Conservation (phyloP, 1,140 invertebrate genomes). For the Meloidogyne chitwoodi region DNA sequence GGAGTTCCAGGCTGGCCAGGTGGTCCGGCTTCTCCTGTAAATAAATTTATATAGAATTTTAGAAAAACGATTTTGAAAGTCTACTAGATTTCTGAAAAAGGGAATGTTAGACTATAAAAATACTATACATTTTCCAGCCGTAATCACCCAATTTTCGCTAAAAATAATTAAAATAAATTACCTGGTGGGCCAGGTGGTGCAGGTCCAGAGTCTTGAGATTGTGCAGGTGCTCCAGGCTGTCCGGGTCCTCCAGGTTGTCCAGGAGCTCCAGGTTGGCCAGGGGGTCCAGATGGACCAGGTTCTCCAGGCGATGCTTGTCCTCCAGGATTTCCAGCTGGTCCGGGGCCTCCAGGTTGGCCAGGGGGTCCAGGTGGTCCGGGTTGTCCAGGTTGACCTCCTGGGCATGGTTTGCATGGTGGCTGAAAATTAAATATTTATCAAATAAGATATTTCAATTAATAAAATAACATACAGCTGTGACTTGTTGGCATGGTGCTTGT, state of each 20-base stretch:
- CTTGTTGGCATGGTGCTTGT: slow-evolving; percentile 22
- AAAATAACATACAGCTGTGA: slow-evolving; percentile 4
- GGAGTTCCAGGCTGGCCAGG: slow-evolving; percentile 23
- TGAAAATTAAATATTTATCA: neutral
- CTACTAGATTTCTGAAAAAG: no score
- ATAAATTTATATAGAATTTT: neutral
- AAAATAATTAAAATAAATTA: neutral
- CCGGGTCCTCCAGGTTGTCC: slow-evolving; percentile 37
- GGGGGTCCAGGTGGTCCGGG: slow-evolving; percentile 45
- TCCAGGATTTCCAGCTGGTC: slow-evolving; percentile 34
- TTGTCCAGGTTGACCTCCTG: slow-evolving; percentile 37
- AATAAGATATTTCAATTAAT: no score
- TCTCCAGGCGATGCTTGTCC: slow-evolving; percentile 24
- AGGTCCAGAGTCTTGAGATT: slow-evolving; percentile 33
- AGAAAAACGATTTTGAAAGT: no score
- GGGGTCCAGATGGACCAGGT: slow-evolving; percentile 24
- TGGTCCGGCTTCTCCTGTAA: slow-evolving; percentile 24
- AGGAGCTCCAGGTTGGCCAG: slow-evolving; percentile 32
- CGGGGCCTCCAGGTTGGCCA: slow-evolving; percentile 42
- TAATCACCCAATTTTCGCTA: no score
- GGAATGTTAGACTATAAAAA: no score
- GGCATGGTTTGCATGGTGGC: slow-evolving; percentile 37
- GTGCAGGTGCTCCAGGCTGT: slow-evolving; percentile 46
- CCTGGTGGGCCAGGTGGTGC: slow-evolving; percentile 25
- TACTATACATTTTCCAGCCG: no score